These are phyloP conservation scores for Tautogolabrus adspersus DNA, from an alignment of 2,113 vertebrate species.

Conservation along the genomic window DNA sequence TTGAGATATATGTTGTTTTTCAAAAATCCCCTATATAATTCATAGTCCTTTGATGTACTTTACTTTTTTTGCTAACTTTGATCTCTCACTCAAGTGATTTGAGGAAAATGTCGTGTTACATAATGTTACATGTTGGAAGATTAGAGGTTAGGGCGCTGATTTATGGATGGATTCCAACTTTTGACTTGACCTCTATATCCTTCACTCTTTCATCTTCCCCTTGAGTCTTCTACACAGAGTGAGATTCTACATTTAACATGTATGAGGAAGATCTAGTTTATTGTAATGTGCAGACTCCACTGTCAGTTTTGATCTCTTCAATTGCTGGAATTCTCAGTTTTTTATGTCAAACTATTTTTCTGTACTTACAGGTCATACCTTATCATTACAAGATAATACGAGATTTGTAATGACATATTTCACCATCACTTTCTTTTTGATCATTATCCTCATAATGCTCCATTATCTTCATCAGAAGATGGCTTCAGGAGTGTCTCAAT, in stretches of 20 bases:
- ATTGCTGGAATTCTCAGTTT: background rate
- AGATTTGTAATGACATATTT: background rate
- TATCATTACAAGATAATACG: too few relatives aligned
- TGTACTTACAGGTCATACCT: background rate
- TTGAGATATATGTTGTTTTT: background rate
- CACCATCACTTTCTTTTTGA: background rate
- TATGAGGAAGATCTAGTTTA: background rate
- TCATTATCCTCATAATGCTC: too few relatives aligned
- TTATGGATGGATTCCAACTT: conserved; percentile 23
- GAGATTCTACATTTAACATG: background rate
- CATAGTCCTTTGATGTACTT: background rate
- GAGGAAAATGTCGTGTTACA: background rate
- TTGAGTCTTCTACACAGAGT: background rate
- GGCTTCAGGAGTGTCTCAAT: too few relatives aligned
- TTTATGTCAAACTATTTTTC: background rate
- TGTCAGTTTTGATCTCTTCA: background rate
- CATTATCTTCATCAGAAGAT: too few relatives aligned
- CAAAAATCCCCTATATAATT: background rate
- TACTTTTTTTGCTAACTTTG: background rate
- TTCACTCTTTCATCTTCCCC: conserved; percentile 33
- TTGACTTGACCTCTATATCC: conserved; percentile 19
- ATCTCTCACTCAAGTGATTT: background rate
- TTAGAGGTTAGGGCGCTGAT: conserved; percentile 7
- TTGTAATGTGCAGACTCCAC: background rate
- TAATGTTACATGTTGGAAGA: conserved; percentile 12